Conservation (phyloP, 2,888 invertebrate genomes). For the Eurois occulta region DNA sequence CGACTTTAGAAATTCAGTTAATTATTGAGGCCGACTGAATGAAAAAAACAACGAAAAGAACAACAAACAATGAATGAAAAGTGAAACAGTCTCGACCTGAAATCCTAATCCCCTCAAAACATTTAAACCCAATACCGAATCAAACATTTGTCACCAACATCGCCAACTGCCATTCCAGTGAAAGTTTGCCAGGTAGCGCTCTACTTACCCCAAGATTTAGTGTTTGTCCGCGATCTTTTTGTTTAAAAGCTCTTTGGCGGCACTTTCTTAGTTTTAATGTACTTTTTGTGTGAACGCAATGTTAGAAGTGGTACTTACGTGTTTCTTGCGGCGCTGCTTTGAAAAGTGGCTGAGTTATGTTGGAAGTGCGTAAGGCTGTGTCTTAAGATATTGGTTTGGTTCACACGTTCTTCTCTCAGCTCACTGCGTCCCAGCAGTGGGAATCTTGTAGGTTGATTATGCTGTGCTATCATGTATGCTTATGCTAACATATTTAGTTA, state of each 20-base stretch:
- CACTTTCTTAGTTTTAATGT: slow-evolving; percentile 67
- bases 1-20: neutral
- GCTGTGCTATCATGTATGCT: neutral
- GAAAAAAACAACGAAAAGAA: too few relatives aligned
- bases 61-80: too few relatives aligned
- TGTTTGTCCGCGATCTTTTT: slow-evolving; percentile 62
- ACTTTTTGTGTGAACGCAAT: slow-evolving; percentile 65
- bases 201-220: slow-evolving; percentile 64
- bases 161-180: slow-evolving; percentile 52
- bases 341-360: slow-evolving; percentile 30
- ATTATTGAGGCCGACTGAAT: neutral
- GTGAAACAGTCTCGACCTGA: neutral
- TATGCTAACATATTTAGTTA: neutral
- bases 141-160: slow-evolving; percentile 58
- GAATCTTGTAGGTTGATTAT: neutral
- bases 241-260: slow-evolving; percentile 57
- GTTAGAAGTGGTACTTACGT: slow-evolving; percentile 61
- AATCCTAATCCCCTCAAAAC: slow-evolving; percentile 18
- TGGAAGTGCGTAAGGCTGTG: slow-evolving; percentile 6
- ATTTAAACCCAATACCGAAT: slow-evolving; percentile 33
- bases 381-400: slow-evolving; percentile 1
- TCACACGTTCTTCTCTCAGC: neutral
- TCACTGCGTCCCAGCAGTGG: neutral
- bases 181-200: slow-evolving; percentile 61
- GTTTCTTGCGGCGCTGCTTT: slow-evolving; percentile 47